A percentile compares a stretch with the other conserved stretches of the same genome.
Evolutionary conservation across 2,797 vertebrate species (phyloP).

Genomic region (Rhinophrynus dorsalis): DNA sequence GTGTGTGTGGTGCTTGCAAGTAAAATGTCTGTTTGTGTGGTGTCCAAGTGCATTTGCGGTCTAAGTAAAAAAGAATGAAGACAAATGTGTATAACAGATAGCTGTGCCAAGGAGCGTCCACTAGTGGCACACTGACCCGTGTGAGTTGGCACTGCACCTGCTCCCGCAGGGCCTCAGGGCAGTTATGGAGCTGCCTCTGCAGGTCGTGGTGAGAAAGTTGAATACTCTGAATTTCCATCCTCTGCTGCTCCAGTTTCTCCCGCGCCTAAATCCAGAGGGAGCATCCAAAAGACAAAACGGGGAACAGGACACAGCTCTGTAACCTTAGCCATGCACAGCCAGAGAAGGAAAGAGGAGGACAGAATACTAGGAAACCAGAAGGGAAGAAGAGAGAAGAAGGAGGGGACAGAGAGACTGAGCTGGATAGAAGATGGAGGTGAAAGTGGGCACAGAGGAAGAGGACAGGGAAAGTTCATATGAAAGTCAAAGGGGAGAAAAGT

Average conservation of each 20-base stretch:
- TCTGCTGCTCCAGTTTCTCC: constrained; percentile 90
- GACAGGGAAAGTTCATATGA: background rate
- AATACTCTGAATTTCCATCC: constrained; percentile 87
- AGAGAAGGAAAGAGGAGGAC: constrained; percentile 30
- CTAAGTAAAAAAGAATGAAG: background rate
- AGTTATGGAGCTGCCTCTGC: constrained; percentile 95
- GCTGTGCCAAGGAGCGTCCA: constrained; percentile 58
- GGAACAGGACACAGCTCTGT: constrained; percentile 62
- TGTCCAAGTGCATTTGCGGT: too few species aligned
- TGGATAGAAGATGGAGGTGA: background rate
- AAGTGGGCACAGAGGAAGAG: background rate
- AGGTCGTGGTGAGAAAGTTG: constrained; percentile 87
- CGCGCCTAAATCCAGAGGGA: constrained; percentile 84
- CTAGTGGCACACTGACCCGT: constrained; percentile 84
- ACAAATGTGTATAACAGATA: constrained; percentile 43
- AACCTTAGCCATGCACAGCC: constrained; percentile 66
- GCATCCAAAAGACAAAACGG: constrained; percentile 62
- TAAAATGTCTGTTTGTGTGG: background rate
- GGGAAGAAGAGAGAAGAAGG: background rate
- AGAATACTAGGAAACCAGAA: background rate
- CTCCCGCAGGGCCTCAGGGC: constrained; percentile 93
- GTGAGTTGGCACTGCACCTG: constrained; percentile 94
- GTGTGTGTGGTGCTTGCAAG: background rate
- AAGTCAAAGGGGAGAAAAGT: background rate
- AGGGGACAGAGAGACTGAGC: background rate